phyloP scores from a whole-genome alignment of 1,140 invertebrate genomes.

The Agraylea sexmaculata region DNA sequence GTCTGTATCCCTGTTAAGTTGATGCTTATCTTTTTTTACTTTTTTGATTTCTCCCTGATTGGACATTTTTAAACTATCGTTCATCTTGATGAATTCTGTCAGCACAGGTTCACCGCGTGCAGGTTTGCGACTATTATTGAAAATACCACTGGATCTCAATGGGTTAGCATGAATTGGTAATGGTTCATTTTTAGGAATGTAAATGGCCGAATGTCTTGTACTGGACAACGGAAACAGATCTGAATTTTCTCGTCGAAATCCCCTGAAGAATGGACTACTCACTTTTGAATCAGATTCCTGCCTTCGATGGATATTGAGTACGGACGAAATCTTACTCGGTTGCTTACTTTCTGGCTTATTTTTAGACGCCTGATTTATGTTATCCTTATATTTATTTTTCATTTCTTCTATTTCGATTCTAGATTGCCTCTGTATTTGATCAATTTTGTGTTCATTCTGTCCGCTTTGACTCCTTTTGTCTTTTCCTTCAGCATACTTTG shows the following conservation, averaged over 20 bases:
- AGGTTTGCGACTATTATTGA: slow-evolving; percentile 50
- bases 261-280: slow-evolving; percentile 54
- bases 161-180: slow-evolving; percentile 33
- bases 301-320: slow-evolving; percentile 39
- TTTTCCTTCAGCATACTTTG: slow-evolving; percentile 28
- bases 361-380: slow-evolving; percentile 32
- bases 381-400: slow-evolving; percentile 36
- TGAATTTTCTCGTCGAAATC: slow-evolving; percentile 70
- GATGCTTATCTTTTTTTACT: slow-evolving; percentile 23
- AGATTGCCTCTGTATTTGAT: slow-evolving; percentile 31
- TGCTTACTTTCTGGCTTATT: slow-evolving; percentile 32
- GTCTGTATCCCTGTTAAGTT: slow-evolving; percentile 21
- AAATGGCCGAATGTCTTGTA: slow-evolving; percentile 62
- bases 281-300: slow-evolving; percentile 57
- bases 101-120: slow-evolving; percentile 53
- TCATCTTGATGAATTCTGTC: slow-evolving; percentile 56
- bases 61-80: slow-evolving; percentile 37
- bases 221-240: slow-evolving; percentile 62
- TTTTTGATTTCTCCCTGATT: slow-evolving; percentile 28
- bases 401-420: slow-evolving; percentile 34
- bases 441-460: slow-evolving; percentile 29
- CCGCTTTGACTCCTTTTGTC: slow-evolving; percentile 32
- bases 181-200: slow-evolving; percentile 39
- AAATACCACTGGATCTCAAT: slow-evolving; percentile 49
- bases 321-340: slow-evolving; percentile 31